These are phyloP conservation scores for Littorina saxatilis DNA, from an alignment of 1,140 invertebrate genomes.

Conservation along the genomic window DNA sequence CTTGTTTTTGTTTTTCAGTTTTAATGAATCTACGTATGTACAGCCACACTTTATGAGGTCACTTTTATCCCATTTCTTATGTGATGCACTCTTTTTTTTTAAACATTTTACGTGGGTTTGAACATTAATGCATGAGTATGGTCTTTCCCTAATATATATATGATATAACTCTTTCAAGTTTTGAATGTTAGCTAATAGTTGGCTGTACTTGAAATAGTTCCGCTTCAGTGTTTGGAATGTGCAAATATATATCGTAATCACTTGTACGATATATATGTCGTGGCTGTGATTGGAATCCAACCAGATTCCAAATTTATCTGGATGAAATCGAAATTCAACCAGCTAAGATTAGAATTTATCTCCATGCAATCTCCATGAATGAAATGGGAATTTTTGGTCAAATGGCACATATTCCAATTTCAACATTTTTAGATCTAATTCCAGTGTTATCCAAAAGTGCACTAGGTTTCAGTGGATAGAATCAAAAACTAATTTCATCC, in stretches of 20 bases:
- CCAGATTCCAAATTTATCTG: too few species aligned
- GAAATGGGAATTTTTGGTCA: too few species aligned
- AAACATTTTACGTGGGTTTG: too few species aligned
- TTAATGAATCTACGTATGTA: slow-evolving; percentile 31
- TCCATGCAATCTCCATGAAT: too few species aligned
- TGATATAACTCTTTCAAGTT: not conserved
- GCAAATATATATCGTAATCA: not conserved
- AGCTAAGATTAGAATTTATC: too few species aligned
- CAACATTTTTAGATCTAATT: too few species aligned
- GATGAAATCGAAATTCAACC: too few species aligned
- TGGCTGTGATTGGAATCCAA: too few species aligned
- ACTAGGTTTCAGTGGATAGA: too few species aligned
- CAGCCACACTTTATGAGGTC: slow-evolving; percentile 2
- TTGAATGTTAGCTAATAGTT: not conserved
- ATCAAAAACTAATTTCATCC: too few species aligned
- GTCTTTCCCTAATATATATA: not conserved
- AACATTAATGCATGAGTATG: not conserved
- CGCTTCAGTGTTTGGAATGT: not conserved
- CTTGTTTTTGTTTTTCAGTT: slow-evolving; percentile 31
- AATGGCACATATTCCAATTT: too few species aligned
- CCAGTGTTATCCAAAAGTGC: too few species aligned
- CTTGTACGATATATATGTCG: not conserved
- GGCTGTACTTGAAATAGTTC: not conserved
- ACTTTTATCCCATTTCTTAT: slow-evolving; percentile 1
- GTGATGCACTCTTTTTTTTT: not conserved